Conservation (phyloP, 2,888 invertebrate genomes). For the Dasysyrphus albostriatus region DNA sequence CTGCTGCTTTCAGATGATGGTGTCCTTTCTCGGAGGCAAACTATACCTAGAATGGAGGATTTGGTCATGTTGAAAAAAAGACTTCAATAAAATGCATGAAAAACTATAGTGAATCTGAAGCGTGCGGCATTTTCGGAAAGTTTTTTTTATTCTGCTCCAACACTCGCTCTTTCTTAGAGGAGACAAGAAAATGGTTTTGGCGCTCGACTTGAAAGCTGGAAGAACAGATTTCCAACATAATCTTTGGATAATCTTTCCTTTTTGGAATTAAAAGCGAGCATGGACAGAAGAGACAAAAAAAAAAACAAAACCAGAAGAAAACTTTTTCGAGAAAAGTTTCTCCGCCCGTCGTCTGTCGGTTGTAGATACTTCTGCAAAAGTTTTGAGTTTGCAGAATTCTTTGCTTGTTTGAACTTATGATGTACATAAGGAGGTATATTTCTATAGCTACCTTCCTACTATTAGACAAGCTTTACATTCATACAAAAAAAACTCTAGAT, state of each 20-base stretch:
- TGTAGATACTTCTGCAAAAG: constrained; percentile 48
- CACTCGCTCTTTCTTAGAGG: not conserved
- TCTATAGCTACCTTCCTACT: not conserved
- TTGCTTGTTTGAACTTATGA: constrained; percentile 15
- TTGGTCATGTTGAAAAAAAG: not conserved
- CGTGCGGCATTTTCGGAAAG: constrained; percentile 56
- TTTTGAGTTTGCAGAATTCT: constrained; percentile 66
- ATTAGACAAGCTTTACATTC: not conserved
- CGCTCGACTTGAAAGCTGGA: constrained; percentile 18
- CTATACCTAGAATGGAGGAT: constrained; percentile 1
- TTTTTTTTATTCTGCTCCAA: constrained; percentile 10
- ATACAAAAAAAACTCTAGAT: not conserved
- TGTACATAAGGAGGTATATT: not conserved
- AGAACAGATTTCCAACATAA: constrained; percentile 63
- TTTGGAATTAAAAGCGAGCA: constrained; percentile 41
- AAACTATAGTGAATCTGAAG: constrained; percentile 43
- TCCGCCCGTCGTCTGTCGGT: constrained; percentile 62
- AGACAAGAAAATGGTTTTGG: constrained; percentile 4
- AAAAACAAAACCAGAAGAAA: constrained; percentile 25
- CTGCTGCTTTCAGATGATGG: constrained; percentile 57
- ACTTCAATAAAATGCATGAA: constrained; percentile 63
- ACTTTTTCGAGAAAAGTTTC: constrained; percentile 67
- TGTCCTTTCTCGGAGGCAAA: constrained; percentile 28
- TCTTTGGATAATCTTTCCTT: constrained; percentile 69
- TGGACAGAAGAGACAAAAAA: not conserved